Base-by-base conservation (phyloP, 2,113 vertebrate species). In the Sylvilagus bachmani region DNA sequence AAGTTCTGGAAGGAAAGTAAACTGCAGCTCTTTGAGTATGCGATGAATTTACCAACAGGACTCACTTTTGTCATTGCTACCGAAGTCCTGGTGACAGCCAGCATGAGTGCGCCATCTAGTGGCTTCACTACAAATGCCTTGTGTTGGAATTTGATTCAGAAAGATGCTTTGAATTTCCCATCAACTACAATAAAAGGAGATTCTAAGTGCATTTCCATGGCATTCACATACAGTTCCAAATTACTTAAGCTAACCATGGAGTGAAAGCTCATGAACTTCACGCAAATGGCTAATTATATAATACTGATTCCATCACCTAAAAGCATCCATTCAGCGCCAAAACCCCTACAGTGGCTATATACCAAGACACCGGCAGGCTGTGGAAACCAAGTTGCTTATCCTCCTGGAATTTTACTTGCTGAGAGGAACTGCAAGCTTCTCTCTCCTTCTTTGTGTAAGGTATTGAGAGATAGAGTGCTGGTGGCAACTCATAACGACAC, bases 61-160 rank as follows among this genome's bases (percentile, higher is more conserved):
- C 3, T 62, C 70, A 16, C 67, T 51, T 31, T 25, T 62, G 5
- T 8, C 16, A 0, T 24, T 27, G 1, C 9, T 2, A 5, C 11
- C 0, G 1, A 64, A 2, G 1, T 10, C 3, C 2, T 17, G 16
- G 4, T 87, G 17, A 75, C 95, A 19, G 19, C 4, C 0, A 69
- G 95, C 82, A 4, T 31, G 82, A 78, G 44, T 88, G 0, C 58
- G 98, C 98, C 98, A 98, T 82, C 98, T 98, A 97, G 98, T 87
- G 98, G 96, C n/a, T 2, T 0, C 1, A 3, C 61, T 24, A 4
- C 12, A 44, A 62, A 0, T 0, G 4, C 13, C 73, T 58, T 8
- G 1, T 10, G 8, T 3, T 49, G 71, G 82, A 0, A 12, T 36
- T 25, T 0, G 22, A 31, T 19, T 66, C 19, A 10, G 22, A 58